These are phyloP conservation scores for Helicoverpa assulta DNA, from an alignment of 2,888 invertebrate species.

Conservation along the genomic window DNA sequence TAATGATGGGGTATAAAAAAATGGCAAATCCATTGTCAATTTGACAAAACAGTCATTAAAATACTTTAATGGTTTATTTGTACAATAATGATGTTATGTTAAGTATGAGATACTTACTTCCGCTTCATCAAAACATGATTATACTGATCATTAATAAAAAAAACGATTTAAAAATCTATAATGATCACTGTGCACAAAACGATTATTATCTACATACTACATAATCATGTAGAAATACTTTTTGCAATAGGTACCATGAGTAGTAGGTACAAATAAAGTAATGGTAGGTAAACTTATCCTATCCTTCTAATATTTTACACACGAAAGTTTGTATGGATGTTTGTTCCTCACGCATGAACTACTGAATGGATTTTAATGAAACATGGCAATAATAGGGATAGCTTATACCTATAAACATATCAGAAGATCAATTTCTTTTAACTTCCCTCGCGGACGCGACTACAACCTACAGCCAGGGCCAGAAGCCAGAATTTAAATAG, in stretches of 20 bases:
- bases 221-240: neutral
- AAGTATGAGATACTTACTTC: conserved; percentile 14
- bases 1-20: neutral
- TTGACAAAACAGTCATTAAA: conserved; percentile 1
- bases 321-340: too few relatives aligned
- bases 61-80: conserved; percentile 14
- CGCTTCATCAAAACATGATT: conserved; percentile 28
- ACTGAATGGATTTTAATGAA: too few relatives aligned
- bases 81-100: conserved; percentile 4
- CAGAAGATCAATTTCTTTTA: too few relatives aligned
- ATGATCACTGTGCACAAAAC: conserved; percentile 16
- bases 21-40: neutral
- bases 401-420: too few relatives aligned
- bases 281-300: neutral
- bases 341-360: too few relatives aligned
- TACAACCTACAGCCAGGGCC: too few relatives aligned
- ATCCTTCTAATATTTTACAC: neutral
- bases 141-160: conserved; percentile 3
- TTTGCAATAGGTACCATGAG: conserved; percentile 16
- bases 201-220: conserved; percentile 7
- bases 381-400: too few relatives aligned
- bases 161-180: conserved; percentile 16
- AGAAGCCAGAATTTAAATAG: too few relatives aligned
- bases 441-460: too few relatives aligned
- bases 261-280: neutral